A percentile compares a stretch with the other conserved stretches of the same genome.
phyloP scores from a whole-genome alignment of 2,113 vertebrate genomes.

The Corythornis vintsioides region DNA sequence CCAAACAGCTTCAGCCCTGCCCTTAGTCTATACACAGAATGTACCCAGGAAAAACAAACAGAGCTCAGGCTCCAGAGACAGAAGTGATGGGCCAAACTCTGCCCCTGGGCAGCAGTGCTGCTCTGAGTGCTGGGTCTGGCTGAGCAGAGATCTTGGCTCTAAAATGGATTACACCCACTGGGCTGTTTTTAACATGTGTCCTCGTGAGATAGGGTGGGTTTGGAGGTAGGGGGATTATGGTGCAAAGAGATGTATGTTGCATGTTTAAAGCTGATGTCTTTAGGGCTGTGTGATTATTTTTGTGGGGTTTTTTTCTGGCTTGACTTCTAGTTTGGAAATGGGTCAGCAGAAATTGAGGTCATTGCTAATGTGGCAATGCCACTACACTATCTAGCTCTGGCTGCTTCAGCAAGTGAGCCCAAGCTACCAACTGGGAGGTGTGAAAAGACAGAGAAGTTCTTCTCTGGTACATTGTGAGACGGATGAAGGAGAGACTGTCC shows the following conservation, averaged over 20 bases:
- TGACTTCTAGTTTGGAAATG: background rate
- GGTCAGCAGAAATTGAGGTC: background rate
- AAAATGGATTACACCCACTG: background rate
- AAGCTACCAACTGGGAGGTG: background rate
- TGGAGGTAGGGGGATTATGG: background rate
- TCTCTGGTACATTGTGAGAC: background rate
- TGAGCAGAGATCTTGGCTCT: background rate
- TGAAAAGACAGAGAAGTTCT: background rate
- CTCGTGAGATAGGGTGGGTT: background rate
- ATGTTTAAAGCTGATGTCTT: background rate
- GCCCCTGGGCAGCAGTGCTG: background rate
- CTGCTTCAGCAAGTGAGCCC: background rate
- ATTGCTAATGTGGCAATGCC: background rate
- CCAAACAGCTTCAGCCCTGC: background rate
- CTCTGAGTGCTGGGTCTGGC: fast-evolving
- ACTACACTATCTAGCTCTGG: background rate
- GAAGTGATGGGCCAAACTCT: background rate
- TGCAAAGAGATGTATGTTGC: background rate
- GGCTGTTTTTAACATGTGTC: background rate
- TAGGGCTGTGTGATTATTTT: background rate
- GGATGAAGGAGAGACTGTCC: background rate
- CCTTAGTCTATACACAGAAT: background rate
- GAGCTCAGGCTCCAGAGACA: background rate
- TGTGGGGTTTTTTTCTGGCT: background rate
- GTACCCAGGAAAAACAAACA: background rate